phyloP scores from a whole-genome alignment of 2,113 vertebrate species.

The Merops nubicus region DNA sequence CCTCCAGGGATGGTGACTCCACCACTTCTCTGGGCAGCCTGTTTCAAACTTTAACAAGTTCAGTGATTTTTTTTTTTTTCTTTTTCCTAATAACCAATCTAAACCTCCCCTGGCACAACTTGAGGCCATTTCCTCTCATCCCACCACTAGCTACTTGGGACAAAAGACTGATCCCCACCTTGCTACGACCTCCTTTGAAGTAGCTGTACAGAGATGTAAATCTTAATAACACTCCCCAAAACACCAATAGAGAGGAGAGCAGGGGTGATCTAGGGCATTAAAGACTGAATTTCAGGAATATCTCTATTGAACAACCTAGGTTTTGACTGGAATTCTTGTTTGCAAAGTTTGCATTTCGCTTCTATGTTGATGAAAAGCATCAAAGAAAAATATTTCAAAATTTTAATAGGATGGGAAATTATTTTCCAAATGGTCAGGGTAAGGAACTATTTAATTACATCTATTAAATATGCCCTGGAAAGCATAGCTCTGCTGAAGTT shows the following conservation, averaged over 20 bases:
- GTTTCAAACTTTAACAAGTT: too few relatives aligned
- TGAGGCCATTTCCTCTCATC: too few relatives aligned
- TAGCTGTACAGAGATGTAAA: too few relatives aligned
- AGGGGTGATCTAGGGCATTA: neutral
- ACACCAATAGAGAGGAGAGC: neutral
- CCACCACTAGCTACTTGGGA: too few relatives aligned
- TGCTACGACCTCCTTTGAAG: too few relatives aligned
- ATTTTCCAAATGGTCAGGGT: neutral
- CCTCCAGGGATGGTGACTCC: too few relatives aligned
- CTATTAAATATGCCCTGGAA: neutral
- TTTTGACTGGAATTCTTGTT: neutral
- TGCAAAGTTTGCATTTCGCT: neutral
- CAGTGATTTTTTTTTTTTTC: too few relatives aligned
- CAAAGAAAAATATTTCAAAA: neutral
- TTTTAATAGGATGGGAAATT: neutral
- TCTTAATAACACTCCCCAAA: neutral
- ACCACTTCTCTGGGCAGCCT: too few relatives aligned
- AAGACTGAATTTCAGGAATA: neutral
- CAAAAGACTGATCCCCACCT: too few relatives aligned
- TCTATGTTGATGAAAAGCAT: neutral
- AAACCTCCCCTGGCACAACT: too few relatives aligned
- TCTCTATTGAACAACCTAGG: neutral
- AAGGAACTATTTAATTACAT: neutral
- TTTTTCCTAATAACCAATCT: too few relatives aligned
- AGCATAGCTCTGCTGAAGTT: neutral